phyloP scores from a whole-genome alignment of 2,888 invertebrate genomes.

The Cylloceria caligata region DNA sequence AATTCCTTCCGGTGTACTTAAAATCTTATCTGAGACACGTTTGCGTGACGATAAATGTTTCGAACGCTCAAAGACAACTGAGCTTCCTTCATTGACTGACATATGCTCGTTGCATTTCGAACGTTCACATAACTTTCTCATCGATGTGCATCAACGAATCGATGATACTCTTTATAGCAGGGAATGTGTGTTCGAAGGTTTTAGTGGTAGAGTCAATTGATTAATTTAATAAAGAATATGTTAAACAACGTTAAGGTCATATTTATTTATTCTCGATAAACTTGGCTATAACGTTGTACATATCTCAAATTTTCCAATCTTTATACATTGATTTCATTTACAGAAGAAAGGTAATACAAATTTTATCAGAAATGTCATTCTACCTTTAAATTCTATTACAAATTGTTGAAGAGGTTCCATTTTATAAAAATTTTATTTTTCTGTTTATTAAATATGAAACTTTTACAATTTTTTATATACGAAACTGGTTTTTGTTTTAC shows the following conservation, averaged over 20 bases:
- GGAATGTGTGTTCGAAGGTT: background rate
- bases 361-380: too few relatives aligned
- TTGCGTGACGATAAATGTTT: background rate
- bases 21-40: background rate
- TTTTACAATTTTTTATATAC: too few relatives aligned
- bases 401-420: too few relatives aligned
- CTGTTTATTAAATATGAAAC: too few relatives aligned
- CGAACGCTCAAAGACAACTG: background rate
- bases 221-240: background rate
- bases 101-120: background rate
- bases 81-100: background rate
- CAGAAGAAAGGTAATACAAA: too few relatives aligned
- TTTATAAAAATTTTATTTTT: too few relatives aligned
- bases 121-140: background rate
- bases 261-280: background rate
- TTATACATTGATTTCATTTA: too few relatives aligned
- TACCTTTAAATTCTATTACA: too few relatives aligned
- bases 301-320: background rate
- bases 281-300: background rate
- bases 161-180: conserved; percentile 3
- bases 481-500: too few relatives aligned
- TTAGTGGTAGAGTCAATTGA: background rate
- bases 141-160: background rate
- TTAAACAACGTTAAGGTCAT: background rate
- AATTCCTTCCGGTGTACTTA: background rate